Evolutionary conservation across 2,797 vertebrate genomes (phyloP).

Genomic region (Chlorospingus semifuscus): DNA sequence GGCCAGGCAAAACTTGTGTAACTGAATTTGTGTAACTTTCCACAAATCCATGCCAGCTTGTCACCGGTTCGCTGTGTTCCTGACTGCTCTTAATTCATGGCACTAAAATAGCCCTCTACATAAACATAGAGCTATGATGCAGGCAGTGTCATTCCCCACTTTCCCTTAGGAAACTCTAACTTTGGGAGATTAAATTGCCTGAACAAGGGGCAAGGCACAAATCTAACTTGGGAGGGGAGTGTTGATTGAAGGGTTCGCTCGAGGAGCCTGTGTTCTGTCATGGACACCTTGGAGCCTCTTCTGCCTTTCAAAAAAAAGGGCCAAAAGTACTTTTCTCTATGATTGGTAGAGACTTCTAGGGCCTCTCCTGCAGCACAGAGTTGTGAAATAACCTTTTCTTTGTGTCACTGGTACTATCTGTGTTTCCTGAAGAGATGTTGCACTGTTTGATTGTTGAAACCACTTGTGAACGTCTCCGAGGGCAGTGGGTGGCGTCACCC

Average conservation of each 20-base stretch:
- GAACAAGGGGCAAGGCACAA: neutral
- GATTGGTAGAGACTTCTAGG: neutral
- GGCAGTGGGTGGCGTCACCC: neutral
- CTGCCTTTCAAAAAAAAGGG: neutral
- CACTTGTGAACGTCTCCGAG: neutral
- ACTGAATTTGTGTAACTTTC: slow-evolving; percentile 70
- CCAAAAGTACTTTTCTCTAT: neutral
- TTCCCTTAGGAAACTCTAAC: slow-evolving; percentile 2
- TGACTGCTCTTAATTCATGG: slow-evolving; percentile 55
- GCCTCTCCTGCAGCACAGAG: neutral
- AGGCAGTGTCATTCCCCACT: neutral
- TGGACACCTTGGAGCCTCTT: neutral
- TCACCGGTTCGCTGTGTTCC: slow-evolving; percentile 54
- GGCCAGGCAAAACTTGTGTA: slow-evolving; percentile 58
- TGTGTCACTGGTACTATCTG: neutral
- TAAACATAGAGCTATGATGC: slow-evolving; percentile 2
- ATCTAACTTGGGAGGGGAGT: neutral
- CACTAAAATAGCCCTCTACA: slow-evolving; percentile 35
- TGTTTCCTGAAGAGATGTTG: neutral
- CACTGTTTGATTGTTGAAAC: neutral
- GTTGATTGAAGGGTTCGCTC: accelerated
- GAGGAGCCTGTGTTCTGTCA: accelerated
- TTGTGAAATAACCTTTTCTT: neutral
- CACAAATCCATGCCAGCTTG: slow-evolving; percentile 63
- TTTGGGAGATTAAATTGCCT: neutral